A percentile compares a stretch with the other conserved stretches of the same genome.
phyloP scores from a whole-genome alignment of 2,888 invertebrate species.

The Mellilla xanthometata region DNA sequence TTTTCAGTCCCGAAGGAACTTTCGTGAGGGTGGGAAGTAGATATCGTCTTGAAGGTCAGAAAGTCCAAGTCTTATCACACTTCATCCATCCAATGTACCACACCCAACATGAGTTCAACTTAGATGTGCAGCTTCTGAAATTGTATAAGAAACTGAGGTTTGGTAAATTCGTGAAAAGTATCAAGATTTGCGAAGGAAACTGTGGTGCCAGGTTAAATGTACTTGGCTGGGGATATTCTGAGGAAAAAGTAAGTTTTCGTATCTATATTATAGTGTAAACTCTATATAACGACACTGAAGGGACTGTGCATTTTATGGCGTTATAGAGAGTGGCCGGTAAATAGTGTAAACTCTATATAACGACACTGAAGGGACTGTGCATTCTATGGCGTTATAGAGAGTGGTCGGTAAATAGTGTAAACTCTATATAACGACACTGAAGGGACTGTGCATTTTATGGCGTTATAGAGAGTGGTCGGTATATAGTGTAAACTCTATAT shows the following conservation, averaged over 20 bases:
- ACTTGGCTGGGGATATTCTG: slow-evolving; percentile 62
- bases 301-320: no score
- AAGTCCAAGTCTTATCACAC: slow-evolving; percentile 42
- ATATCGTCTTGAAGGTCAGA: slow-evolving; percentile 39
- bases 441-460: no score
- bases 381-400: no score
- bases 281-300: no score
- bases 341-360: no score
- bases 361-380: no score
- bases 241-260: slow-evolving; percentile 47
- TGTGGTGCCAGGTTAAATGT: slow-evolving; percentile 41
- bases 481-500: no score
- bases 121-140: slow-evolving; percentile 54
- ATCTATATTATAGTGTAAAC: no score
- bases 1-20: slow-evolving; percentile 36
- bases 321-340: no score
- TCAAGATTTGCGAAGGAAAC: slow-evolving; percentile 38
- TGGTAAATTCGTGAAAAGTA: slow-evolving; percentile 34
- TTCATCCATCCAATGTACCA: slow-evolving; percentile 52
- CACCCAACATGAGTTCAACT: slow-evolving; percentile 50
- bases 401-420: no score
- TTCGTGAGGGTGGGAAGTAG: slow-evolving; percentile 54
- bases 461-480: no score
- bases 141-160: slow-evolving; percentile 39
- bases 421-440: no score